Evolutionary conservation across 2,113 vertebrate species (phyloP), one percentile per base, ranked within the genome.

Genomic region (Seriola rivoliana): DNA sequence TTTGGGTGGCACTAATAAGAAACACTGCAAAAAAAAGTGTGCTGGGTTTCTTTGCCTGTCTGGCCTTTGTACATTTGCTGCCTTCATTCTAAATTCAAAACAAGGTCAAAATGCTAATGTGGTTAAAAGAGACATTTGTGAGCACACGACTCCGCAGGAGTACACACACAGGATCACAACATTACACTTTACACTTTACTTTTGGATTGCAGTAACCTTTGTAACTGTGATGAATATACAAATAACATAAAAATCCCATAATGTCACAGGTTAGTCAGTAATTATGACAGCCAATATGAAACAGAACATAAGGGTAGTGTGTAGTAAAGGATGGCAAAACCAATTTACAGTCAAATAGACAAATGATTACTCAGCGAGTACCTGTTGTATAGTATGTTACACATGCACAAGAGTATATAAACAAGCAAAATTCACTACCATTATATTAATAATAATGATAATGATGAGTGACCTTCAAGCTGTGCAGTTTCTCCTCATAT

Each of bases 61-160:
- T 69, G 13, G 44, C 62, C 63, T 82, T 73, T 52, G 62, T 38
- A 32, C 38, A n/a, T 75, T 65, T 3, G 29, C 52, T 25, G 69
- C 46, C 42, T 69, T 85, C 66, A 62, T 62, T 85, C 32, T 73
- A 32, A 82, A 75, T 80, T 71, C 82, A 78, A 68, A 36, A 55
- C 73, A 82, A 87, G 89, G 81, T 92, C 87, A 85, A 64, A 81
- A 71, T 52, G 69, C 80, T 87, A 82, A 91, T 75, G 73, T 80
- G 48, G 60, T 71, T 42, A 23, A 46, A 66, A 78, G 34, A 71
- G 62, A 84, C 60, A 66, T 4, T 42, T 29, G 40, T 67, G 34
- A 57, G 70, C 55, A 81, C 63, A 75, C 7, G 10, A 42, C 48
- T 40, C 48, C 16, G 42, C 55, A 69, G 17, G n/a, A 46, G 58